These are phyloP conservation scores for Lysiphlebus fabarum DNA, from an alignment of 1,140 invertebrate genomes.

Conservation along the genomic window DNA sequence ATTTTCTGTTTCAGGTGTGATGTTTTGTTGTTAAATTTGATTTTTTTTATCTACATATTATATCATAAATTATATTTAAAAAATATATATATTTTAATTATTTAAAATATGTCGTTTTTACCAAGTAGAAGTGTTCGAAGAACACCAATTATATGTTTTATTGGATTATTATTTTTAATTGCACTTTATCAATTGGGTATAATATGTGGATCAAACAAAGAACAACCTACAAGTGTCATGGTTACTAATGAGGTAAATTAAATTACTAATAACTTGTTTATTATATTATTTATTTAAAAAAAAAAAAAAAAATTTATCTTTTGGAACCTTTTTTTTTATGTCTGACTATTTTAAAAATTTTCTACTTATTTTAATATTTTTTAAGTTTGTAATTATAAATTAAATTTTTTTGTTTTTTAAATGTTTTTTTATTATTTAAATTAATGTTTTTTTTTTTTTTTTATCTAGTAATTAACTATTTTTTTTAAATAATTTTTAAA, in stretches of 20 bases:
- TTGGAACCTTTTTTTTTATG: no score
- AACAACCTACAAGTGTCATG: conserved; percentile 44
- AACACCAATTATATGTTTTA: conserved; percentile 45
- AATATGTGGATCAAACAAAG: conserved; percentile 44
- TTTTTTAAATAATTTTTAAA: no score
- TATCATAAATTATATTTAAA: no score
- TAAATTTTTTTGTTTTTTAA: no score
- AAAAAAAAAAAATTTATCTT: not conserved
- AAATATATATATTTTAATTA: not conserved
- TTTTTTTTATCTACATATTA: not conserved
- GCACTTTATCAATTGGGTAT: conserved; percentile 51
- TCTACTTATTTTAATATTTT: no score
- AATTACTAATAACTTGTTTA: no score
- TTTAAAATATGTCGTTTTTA: conserved; percentile 44
- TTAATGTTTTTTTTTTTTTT: no score
- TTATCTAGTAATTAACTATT: no score
- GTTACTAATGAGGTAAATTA: conserved; percentile 47
- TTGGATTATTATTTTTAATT: conserved; percentile 42
- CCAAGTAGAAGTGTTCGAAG: conserved; percentile 41
- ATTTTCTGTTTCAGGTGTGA: conserved; percentile 28
- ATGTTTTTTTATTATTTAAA: no score
- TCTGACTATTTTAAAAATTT: no score
- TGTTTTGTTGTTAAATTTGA: conserved; percentile 24
- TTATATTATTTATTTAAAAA: not conserved
- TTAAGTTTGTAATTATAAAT: no score